These are phyloP conservation scores for Timema podura DNA, from an alignment of 2,888 invertebrate genomes.

Conservation along the genomic window DNA sequence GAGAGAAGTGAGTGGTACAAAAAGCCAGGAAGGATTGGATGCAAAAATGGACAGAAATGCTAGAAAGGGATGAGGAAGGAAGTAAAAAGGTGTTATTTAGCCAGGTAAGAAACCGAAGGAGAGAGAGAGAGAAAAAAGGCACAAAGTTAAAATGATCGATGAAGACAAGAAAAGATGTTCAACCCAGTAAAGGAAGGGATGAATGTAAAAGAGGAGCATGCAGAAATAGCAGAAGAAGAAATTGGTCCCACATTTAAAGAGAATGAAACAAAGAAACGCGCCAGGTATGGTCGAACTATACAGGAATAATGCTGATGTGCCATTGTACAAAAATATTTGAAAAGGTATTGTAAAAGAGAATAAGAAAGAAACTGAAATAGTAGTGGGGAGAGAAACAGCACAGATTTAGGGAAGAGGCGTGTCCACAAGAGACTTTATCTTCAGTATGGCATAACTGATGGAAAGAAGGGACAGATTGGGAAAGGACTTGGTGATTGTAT, in stretches of 20 bases:
- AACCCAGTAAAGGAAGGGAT: background rate
- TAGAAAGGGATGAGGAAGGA: no score
- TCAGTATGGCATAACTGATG: no score
- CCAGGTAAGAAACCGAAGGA: no score
- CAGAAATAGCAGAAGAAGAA: background rate
- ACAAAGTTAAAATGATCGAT: background rate
- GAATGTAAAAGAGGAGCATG: background rate
- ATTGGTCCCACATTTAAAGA: background rate
- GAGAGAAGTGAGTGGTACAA: no score
- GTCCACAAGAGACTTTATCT: background rate
- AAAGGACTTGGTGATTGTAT: no score
- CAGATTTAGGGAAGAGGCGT: conserved; percentile 3
- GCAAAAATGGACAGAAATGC: no score
- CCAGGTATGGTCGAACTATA: background rate
- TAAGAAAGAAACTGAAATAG: background rate
- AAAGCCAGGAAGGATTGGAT: no score
- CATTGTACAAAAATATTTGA: background rate
- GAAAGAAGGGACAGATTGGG: no score
- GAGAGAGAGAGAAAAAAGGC: background rate
- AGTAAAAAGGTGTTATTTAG: no score
- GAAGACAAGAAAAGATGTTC: background rate
- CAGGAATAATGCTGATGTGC: no score
- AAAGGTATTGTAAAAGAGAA: background rate
- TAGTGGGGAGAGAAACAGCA: background rate
- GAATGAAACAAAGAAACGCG: background rate